These are phyloP conservation scores for Tyrannus savana DNA, from an alignment of 2,113 vertebrate genomes.

Conservation along the genomic window DNA sequence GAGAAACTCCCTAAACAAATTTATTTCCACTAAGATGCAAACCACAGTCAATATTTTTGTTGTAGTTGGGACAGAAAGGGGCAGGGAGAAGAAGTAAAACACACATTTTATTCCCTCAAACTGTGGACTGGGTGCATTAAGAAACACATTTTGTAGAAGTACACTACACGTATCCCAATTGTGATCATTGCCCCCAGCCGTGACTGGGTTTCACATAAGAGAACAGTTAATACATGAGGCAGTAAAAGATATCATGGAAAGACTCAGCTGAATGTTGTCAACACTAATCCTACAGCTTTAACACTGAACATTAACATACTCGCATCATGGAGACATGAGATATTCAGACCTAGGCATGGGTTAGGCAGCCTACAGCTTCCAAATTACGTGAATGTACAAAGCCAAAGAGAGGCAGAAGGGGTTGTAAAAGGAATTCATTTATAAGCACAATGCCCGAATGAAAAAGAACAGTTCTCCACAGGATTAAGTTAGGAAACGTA, in stretches of 20 bases:
- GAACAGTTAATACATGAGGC: neutral
- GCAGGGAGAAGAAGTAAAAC: neutral
- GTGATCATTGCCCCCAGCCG: neutral
- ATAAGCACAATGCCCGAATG: neutral
- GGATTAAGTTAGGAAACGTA: neutral
- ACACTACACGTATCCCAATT: neutral
- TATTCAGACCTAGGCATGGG: neutral
- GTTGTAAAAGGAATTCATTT: neutral
- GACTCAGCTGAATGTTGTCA: neutral
- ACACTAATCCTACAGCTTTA: neutral
- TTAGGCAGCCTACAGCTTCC: neutral
- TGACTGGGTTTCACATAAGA: neutral
- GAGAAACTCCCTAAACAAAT: neutral
- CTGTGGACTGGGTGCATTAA: neutral
- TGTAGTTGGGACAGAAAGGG: neutral
- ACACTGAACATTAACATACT: neutral
- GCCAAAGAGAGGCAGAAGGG: neutral
- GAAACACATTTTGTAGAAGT: neutral
- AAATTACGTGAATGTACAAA: neutral
- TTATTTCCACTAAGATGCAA: neutral
- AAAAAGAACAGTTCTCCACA: neutral
- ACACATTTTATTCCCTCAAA: neutral
- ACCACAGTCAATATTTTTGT: neutral
- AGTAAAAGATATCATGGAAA: neutral
- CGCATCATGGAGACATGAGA: neutral